A percentile compares a stretch with the other conserved stretches of the same genome.
These are phyloP conservation scores for Drosophila ficusphila DNA, from an alignment of 1,140 invertebrate species.

Conservation along the genomic window DNA sequence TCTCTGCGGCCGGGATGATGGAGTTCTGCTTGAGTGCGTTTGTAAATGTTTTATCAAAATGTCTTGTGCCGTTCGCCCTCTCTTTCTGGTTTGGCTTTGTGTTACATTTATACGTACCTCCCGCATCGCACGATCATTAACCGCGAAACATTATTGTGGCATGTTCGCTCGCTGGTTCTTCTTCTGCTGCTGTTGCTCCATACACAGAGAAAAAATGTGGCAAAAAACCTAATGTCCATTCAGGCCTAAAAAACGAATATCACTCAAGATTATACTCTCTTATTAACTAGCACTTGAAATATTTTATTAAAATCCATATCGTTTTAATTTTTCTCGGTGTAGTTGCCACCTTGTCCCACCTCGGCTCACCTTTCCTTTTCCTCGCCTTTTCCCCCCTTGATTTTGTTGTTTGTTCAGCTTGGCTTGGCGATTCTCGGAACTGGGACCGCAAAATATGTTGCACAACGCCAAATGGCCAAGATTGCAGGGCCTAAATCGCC, in stretches of 20 bases:
- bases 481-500: constrained; percentile 17
- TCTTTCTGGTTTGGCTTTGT: constrained; percentile 31
- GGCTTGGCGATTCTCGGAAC: constrained; percentile 31
- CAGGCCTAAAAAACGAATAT: too few relatives aligned
- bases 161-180: constrained; percentile 54
- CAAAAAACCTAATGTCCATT: too few relatives aligned
- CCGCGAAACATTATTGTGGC: constrained; percentile 79
- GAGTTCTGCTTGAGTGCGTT: constrained; percentile 79
- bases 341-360: constrained; percentile 21
- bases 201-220: constrained; percentile 26
- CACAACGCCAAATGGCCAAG: constrained; percentile 31
- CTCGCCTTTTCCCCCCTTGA: constrained; percentile 11
- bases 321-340: constrained; percentile 5
- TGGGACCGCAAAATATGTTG: constrained; percentile 44
- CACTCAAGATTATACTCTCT: too few relatives aligned
- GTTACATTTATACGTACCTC: constrained; percentile 62
- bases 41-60: constrained; percentile 82
- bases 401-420: constrained; percentile 43
- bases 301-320: background rate
- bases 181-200: constrained; percentile 7
- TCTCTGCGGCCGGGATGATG: constrained; percentile 38
- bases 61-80: constrained; percentile 72
- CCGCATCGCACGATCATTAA: constrained; percentile 74
- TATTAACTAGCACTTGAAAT: too few relatives aligned
- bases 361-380: constrained; percentile 28